Evolutionary conservation across 2,113 vertebrate genomes (phyloP), one percentile per base, ranked within the genome.

Genomic region (Hirundichthys speculiger): DNA sequence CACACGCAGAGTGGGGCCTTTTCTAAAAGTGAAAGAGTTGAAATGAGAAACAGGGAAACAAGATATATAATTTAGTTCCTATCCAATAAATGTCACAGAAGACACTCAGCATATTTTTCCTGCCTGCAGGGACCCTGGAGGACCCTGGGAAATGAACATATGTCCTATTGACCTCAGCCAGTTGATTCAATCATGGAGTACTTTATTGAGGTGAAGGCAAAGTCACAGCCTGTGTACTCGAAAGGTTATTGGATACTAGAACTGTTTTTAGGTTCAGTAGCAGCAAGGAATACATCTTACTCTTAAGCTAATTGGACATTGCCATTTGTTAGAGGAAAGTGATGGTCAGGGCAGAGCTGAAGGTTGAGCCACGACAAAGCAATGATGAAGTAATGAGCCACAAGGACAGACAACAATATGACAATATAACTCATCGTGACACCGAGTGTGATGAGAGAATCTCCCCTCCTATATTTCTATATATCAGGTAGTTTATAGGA

Each of bases 191-290:
- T 92, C 90, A 91, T 64, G 67, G 59, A 46, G 74, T 25, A 64
- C 85, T 91, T 91, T 91, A 91, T 91, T 90, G 91, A 89, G 91
- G 91, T 92, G 90, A 90, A 86, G 76, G 75, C 73, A 88, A 86
- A 91, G 90, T 91, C 90, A 91, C 75, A 65, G 86, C 73, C 75
- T 73, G 75, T 80, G 87, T 69, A 77, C 79, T 84, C 78, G 47
- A 83, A 88, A 89, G 87, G 85, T 90, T 89, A 90, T 90, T 88
- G 85, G 82, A 75, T 78, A 63, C 72, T 69, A 30, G 79, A 70
- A 55, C 76, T 83, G 77, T 73, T 87, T 82, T 78, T 81, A 83
- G 79, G 72, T 70, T 68, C 47, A 47, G 64, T 60, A 53, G 73
- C 55, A 48, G 48, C 71, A 72, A 63, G 45, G 66, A 80, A 84